Evolutionary conservation across 2,888 invertebrate genomes (phyloP).

Genomic region (Coenonympha glycerion): DNA sequence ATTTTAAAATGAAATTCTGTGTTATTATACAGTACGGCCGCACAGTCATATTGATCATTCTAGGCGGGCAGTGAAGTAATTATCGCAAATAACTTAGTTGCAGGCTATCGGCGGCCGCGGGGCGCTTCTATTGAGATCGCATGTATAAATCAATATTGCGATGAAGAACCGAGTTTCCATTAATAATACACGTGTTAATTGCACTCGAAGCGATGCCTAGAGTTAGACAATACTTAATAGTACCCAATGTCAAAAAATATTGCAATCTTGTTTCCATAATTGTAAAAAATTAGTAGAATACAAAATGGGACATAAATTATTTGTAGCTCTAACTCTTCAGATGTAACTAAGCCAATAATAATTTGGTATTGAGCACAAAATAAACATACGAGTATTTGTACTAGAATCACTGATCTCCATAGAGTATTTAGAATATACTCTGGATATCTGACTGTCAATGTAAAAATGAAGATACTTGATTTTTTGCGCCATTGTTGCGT

Average conservation of each 20-base stretch:
- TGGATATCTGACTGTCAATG: too few species aligned
- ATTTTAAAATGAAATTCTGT: background rate
- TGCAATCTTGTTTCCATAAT: too few species aligned
- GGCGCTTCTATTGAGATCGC: constrained; percentile 41
- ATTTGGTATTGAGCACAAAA: too few species aligned
- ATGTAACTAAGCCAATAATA: too few species aligned
- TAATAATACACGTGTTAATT: constrained; percentile 55
- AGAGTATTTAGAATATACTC: too few species aligned
- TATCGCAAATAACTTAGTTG: constrained; percentile 57
- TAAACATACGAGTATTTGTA: too few species aligned
- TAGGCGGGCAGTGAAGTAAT: constrained; percentile 39
- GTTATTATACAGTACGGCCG: constrained; percentile 19
- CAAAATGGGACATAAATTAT: too few species aligned
- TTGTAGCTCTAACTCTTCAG: too few species aligned
- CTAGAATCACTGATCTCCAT: too few species aligned
- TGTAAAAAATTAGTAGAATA: too few species aligned
- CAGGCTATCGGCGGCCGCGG: constrained; percentile 38
- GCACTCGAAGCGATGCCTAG: constrained; percentile 48
- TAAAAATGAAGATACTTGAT: too few species aligned
- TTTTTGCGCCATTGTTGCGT: too few species aligned
- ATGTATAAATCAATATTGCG: constrained; percentile 58
- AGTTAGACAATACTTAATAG: constrained; percentile 42
- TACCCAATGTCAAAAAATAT: background rate
- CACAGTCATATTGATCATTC: constrained; percentile 20
- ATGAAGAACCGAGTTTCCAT: constrained; percentile 42